Base-by-base conservation (phyloP, 1,140 invertebrate genomes). In the Brachionus paranguensis region DNA sequence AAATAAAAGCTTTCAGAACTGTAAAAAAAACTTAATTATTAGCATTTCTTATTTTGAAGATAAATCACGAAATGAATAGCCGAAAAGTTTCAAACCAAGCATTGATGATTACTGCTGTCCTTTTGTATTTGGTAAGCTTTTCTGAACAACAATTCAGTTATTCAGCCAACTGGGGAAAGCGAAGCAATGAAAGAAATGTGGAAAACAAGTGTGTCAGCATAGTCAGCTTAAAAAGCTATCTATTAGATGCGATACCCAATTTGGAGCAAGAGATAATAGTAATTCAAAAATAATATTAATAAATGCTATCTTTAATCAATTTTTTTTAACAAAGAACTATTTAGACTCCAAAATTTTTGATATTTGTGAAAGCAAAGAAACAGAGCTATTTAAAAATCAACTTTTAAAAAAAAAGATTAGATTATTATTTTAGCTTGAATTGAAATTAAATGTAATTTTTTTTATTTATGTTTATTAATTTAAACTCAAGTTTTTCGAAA, bases 101-200 rank as follows among this genome's bases (percentile, higher is more conserved):
- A 17, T n/a, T 72, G 17, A 43, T 41, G 24, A 41, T 72, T 17
- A 6, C 17, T n/a, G 68, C n/a, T 20, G 68, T 24, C 11, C 10
- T 72, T 45, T 41, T 43, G 41, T 72, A 17, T 43, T 17, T 43
- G 17, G 37, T 72, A n/a, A 5, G 41, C 17, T 41, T 20, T n/a
- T 41, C 68, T 7, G 17, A 72, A 53, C 76, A 79, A 24, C 76
- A 79, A 41, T 79, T 79, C 41, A 79, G 76, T 20, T 79, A 79
- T 24, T 55, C 76, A 20, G 76, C 76, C 8, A 79, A 79, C 29
- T 79, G 76, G 76, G 76, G 76, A 1, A 79, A 79, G 12, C 12
- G 76, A 53, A 64, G 27, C n/a, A 20, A n/a, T 43, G 68, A 72
- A 0, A 24, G 41, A 43, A 43, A 68, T 24, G 27, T 7, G 5